A percentile compares a stretch with the other conserved stretches of the same genome.
Conservation (phyloP, 1,140 invertebrate species). For the Listronotus oregonensis region DNA sequence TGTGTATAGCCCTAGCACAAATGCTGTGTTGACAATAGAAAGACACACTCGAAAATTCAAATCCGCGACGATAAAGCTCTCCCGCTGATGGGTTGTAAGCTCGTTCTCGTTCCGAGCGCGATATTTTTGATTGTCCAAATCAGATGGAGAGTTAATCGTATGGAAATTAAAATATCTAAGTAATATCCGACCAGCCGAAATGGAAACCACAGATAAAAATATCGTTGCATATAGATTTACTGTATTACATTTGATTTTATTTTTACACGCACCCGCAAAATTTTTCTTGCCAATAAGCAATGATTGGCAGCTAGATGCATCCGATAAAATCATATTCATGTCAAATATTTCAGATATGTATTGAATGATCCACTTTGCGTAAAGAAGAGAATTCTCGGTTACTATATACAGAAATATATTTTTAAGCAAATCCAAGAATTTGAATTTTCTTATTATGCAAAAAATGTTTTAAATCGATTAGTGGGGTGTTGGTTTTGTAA, state of each 20-base stretch:
- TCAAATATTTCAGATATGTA: conserved; percentile 20
- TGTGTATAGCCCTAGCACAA: conserved; percentile 16
- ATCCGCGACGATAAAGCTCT: conserved; percentile 34
- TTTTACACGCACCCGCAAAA: conserved; percentile 22
- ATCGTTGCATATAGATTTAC: conserved; percentile 41
- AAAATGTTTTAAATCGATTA: too few species aligned
- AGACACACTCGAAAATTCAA: conserved; percentile 35
- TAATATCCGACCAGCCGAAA: conserved; percentile 46
- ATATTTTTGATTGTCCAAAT: conserved; percentile 38
- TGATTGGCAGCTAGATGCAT: conserved; percentile 30
- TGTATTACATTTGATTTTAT: conserved; percentile 35
- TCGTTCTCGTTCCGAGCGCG: conserved; percentile 26
- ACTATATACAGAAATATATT: too few species aligned
- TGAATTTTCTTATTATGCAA: too few species aligned
- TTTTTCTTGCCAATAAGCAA: conserved; percentile 42
- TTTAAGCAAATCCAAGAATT: too few species aligned
- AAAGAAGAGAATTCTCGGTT: neutral
- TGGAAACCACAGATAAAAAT: conserved; percentile 46
- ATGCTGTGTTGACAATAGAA: conserved; percentile 29
- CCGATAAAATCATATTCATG: conserved; percentile 29
- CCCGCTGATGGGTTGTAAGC: conserved; percentile 29
- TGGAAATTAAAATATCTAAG: conserved; percentile 48
- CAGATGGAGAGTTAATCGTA: conserved; percentile 46
- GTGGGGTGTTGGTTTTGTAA: too few species aligned
- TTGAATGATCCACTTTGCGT: neutral